Evolutionary conservation across 2,113 vertebrate species (phyloP), one percentile per base, ranked within the genome.

Genomic region (Pteruthius melanotis): DNA sequence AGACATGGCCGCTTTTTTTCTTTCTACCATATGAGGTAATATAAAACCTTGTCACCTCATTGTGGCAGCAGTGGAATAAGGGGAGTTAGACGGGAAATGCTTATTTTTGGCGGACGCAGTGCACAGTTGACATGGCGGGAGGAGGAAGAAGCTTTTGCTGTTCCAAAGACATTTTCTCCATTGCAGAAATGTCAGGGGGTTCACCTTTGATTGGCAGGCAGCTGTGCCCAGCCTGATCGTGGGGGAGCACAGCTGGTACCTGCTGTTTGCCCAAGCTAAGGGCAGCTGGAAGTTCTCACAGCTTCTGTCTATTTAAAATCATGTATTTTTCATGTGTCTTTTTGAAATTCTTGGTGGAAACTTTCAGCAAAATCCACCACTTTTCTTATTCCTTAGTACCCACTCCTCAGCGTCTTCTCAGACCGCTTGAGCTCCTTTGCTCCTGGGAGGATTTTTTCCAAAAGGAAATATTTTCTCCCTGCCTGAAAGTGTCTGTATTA

Each of bases 401-500:
- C 18, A 37, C 9, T 18, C 53, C 68, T 84, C 82, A 84, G 39
- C 69, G 17, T 60, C 52, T 91, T 74, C 47, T 57, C 66, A 57
- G 68, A 65, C 44, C 2, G 0, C 39, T 40, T 37, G 64, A 64
- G n/a, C 23, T 21, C 28, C 31, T 90, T 91, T n/a, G 24, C 82
- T 79, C 28, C 53, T 79, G 40, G 61, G 44, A 82, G 33, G 70
- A 44, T 11, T 90, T 61, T 54, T 78, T 87, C 44, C 7, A 3
- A 91, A 96, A 79, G 39, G 44, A 78, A 87, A 3, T 91, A 71
- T 66, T 84, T 79, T 82, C n/a, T 90, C 40, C 64, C 54, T 89
- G 54, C 18, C 53, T 83, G 40, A 45, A 89, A 91, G 42, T 66
- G 57, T 59, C 72, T 5, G 0, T 95, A 87, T 95, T 91, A 89